Conservation (phyloP, 2,113 vertebrate genomes). For the Pardalotus punctatus region DNA sequence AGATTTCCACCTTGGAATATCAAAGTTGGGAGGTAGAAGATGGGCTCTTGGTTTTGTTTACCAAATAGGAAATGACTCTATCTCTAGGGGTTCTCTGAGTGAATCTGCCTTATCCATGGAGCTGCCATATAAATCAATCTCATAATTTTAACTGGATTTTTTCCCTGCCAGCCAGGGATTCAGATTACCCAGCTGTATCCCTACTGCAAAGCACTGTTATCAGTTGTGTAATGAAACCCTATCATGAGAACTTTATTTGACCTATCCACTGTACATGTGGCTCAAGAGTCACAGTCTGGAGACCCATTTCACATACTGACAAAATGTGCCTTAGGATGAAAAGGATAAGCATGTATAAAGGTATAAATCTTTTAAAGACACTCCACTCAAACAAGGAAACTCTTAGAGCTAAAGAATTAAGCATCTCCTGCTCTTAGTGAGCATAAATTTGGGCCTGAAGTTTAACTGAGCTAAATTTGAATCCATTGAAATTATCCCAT, state of each 20-base stretch:
- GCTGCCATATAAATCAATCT: not conserved
- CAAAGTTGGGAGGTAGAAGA: not conserved
- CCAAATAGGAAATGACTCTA: not conserved
- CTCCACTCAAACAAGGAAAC: not conserved
- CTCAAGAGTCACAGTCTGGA: not conserved
- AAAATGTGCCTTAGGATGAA: not conserved
- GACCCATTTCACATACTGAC: not conserved
- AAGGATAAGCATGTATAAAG: not conserved
- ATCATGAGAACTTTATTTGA: slow-evolving; percentile 7
- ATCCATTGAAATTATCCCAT: not conserved
- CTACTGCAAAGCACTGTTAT: not conserved
- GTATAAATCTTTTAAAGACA: not conserved
- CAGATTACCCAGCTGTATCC: not conserved
- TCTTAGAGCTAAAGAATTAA: not conserved
- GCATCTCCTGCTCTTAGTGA: not conserved
- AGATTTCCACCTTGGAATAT: not conserved
- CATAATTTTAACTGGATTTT: not conserved
- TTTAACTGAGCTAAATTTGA: not conserved
- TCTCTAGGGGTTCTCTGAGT: not conserved
- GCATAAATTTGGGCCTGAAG: not conserved
- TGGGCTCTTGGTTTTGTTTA: not conserved
- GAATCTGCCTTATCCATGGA: not conserved
- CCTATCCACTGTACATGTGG: not conserved
- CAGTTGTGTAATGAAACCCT: not conserved
- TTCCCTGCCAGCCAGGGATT: not conserved